Percentiles rank a stretch among this genome's conserved stretches.
Conservation (phyloP, 2,797 vertebrate genomes). For the Kryptopterus vitreolus region DNA sequence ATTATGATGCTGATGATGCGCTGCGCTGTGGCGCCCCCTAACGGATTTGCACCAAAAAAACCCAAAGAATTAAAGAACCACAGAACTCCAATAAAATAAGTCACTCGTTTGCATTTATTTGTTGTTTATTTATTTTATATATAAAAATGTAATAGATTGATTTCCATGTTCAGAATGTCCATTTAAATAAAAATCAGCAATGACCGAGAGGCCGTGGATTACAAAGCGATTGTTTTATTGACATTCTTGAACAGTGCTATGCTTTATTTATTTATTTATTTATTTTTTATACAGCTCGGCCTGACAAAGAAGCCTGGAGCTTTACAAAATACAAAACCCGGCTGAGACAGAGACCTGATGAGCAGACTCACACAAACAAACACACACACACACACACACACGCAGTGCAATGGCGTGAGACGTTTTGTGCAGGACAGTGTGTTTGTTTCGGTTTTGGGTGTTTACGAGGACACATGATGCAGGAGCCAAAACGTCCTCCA, state of each 20-base stretch:
- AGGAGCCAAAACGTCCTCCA: constrained; percentile 25
- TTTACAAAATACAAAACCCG: constrained; percentile 62
- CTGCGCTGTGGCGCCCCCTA: no score
- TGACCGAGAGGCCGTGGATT: constrained; percentile 63
- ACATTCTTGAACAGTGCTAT: constrained; percentile 82
- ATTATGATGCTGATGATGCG: no score
- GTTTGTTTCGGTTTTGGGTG: background rate
- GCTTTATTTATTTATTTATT: constrained; percentile 55
- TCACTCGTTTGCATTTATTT: background rate
- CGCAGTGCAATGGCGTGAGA: constrained; percentile 1
- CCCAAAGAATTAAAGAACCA: background rate
- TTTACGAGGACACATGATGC: background rate
- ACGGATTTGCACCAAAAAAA: background rate
- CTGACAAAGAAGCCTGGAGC: constrained; percentile 71
- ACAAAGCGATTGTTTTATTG: constrained; percentile 87
- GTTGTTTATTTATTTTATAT: background rate
- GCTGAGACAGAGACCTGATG: constrained; percentile 18
- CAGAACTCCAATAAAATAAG: background rate
- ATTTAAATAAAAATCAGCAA: background rate
- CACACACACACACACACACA: background rate
- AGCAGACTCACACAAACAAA: no score
- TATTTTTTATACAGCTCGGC: constrained; percentile 74
- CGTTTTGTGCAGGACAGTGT: constrained; percentile 5
- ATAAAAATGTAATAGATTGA: background rate
- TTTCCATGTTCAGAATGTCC: background rate